Evolutionary conservation across 2,888 invertebrate genomes (phyloP).

Genomic region (Embidobia sp.): DNA sequence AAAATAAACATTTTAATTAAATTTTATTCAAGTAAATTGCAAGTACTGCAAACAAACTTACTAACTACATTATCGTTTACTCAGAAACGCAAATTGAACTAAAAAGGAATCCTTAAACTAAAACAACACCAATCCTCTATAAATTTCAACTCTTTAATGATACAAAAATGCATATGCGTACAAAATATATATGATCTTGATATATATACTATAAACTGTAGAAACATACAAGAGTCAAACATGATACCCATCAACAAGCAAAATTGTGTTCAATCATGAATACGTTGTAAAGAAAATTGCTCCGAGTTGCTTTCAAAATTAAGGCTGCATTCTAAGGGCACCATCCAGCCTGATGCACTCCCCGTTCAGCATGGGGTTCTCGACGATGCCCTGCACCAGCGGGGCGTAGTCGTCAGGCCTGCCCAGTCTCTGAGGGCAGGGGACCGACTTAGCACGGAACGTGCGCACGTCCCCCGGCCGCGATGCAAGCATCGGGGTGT

Average conservation of each 20-base stretch:
- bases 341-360: slow-evolving; percentile 85
- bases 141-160: not conserved
- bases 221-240: not conserved
- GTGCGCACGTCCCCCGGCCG: slow-evolving; percentile 83
- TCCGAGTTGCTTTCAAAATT: slow-evolving; percentile 15
- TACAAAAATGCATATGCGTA: slow-evolving; percentile 22
- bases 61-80: no score
- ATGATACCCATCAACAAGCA: no score
- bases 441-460: slow-evolving; percentile 82
- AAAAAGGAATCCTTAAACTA: not conserved
- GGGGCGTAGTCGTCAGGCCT: slow-evolving; percentile 83
- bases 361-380: slow-evolving; percentile 84
- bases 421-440: slow-evolving; percentile 84
- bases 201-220: not conserved
- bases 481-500: slow-evolving; percentile 83
- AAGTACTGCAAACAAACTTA: no score
- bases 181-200: slow-evolving; percentile 21
- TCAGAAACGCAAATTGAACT: no score
- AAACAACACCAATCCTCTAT: not conserved
- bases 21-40: no score
- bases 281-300: no score
- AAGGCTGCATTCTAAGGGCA: slow-evolving; percentile 82
- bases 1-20: no score
- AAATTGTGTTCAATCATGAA: not conserved
- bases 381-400: slow-evolving; percentile 83